These are phyloP conservation scores for Oenanthe oenanthe DNA, from an alignment of 2,113 vertebrate species.

Conservation along the genomic window DNA sequence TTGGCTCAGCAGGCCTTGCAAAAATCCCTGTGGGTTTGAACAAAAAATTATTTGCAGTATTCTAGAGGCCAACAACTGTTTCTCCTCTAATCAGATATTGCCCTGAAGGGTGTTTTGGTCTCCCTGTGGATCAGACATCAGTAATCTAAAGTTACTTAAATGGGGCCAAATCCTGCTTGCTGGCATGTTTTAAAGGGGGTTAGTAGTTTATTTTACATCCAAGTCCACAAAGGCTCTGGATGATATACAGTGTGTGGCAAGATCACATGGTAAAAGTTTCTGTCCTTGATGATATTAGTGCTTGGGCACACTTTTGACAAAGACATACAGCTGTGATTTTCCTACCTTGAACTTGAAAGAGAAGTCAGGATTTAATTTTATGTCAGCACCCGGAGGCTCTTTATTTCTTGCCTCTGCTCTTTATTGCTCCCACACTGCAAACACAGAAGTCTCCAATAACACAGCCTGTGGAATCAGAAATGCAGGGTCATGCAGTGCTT, in stretches of 20 bases:
- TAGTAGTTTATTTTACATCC: not conserved
- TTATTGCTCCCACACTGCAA: slow-evolving; percentile 62
- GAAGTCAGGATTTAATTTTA: slow-evolving; percentile 67
- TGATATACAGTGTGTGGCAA: not conserved
- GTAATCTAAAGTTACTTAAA: slow-evolving; percentile 46
- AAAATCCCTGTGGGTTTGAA: slow-evolving; percentile 39
- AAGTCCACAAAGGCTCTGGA: not conserved
- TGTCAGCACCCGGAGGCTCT: slow-evolving; percentile 62
- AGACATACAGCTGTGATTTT: slow-evolving; percentile 64
- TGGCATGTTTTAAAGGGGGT: not conserved
- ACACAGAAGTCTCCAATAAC: slow-evolving; percentile 46
- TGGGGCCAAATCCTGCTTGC: slow-evolving; percentile 18
- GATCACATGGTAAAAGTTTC: slow-evolving; percentile 22
- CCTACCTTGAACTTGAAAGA: slow-evolving; percentile 67
- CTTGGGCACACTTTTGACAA: slow-evolving; percentile 50
- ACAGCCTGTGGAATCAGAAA: slow-evolving; percentile 43
- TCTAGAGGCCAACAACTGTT: slow-evolving; percentile 35
- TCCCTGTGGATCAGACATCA: not conserved
- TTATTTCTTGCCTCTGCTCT: slow-evolving; percentile 63
- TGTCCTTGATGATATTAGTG: slow-evolving; percentile 44
- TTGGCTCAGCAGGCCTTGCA: slow-evolving; percentile 38
- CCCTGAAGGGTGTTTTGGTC: slow-evolving; percentile 21
- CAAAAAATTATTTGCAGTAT: slow-evolving; percentile 54
- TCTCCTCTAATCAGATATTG: slow-evolving; percentile 44
- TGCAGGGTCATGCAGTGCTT: slow-evolving; percentile 27